Evolutionary conservation across 1,140 invertebrate species (phyloP), one percentile per base, ranked within the genome.

Genomic region (Lithobius niger): DNA sequence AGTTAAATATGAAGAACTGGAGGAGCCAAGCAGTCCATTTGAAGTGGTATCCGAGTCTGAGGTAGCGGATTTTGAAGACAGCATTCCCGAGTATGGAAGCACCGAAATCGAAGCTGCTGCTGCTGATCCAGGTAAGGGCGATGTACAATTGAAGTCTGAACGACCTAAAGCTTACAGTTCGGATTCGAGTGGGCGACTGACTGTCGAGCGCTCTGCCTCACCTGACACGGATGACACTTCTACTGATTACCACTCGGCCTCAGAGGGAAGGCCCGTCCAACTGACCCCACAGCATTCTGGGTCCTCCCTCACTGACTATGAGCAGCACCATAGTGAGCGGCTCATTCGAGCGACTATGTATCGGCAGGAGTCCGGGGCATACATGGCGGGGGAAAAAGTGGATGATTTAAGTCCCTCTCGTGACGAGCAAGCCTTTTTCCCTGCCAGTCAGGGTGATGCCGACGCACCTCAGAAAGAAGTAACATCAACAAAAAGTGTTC

Each of bases 21-120:
- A 66, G 59, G 62, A 60, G 10, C 40, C 60, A 15, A 59, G 58
- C 36, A 71, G 71, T 54, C 67, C 73, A 21, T 70, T 71, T 64
- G 74, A 76, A 62, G 60, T 65, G 52, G 66, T 67, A 57, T 66
- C 65, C 52, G 65, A 68, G 28, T 65, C 60, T 55, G 70, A 74
- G 42, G 53, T 66, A 18, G 64, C 66, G 28, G 71, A 61, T 31
- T 68, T 64, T 1, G 62, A 61, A 0, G 60, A 52, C 10, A 15
- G 6, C 21, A 21, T 2, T 31, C n/a, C 21, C 3, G 22, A 25
- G n/a, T 10, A 13, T 18, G 6, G 15, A 6, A 18, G 22, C 19
- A 19, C 6, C 6, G n/a, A 16, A 13, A 27, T 26, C 4, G 48
- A 26, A 4, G 43, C 43, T 6, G 19, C 16, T 18, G 43, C 43